These are phyloP conservation scores for Rhombomys opimus DNA, from an alignment of 2,113 vertebrate species.

Conservation along the genomic window DNA sequence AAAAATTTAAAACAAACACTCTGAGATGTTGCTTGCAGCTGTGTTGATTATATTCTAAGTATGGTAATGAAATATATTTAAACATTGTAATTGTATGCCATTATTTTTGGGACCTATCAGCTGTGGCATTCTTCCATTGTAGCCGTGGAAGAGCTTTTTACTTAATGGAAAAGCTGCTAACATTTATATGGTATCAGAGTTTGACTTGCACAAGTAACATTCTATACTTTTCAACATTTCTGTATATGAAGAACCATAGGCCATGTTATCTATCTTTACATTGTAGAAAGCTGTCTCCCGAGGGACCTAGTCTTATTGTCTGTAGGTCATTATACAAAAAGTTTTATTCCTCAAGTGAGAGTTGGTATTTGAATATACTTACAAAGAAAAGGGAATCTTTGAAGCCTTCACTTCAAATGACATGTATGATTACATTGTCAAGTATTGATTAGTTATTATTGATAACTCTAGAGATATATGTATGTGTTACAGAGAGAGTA, in stretches of 20 bases:
- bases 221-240: background rate
- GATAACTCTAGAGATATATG: background rate
- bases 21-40: background rate
- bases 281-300: background rate
- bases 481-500: background rate
- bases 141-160: background rate
- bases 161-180: background rate
- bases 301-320: background rate
- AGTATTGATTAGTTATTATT: conserved; percentile 36
- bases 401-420: conserved; percentile 47
- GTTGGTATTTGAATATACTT: background rate
- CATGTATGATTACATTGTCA: background rate
- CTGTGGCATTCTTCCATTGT: background rate
- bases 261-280: background rate
- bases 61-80: background rate
- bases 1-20: background rate
- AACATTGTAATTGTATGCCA: background rate
- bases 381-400: background rate
- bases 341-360: conserved; percentile 6
- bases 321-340: background rate
- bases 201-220: background rate
- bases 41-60: background rate
- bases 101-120: background rate
- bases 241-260: background rate
- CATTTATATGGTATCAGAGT: background rate